Conservation (phyloP, 2,113 vertebrate species). For the Datnioides undecimradiatus region DNA sequence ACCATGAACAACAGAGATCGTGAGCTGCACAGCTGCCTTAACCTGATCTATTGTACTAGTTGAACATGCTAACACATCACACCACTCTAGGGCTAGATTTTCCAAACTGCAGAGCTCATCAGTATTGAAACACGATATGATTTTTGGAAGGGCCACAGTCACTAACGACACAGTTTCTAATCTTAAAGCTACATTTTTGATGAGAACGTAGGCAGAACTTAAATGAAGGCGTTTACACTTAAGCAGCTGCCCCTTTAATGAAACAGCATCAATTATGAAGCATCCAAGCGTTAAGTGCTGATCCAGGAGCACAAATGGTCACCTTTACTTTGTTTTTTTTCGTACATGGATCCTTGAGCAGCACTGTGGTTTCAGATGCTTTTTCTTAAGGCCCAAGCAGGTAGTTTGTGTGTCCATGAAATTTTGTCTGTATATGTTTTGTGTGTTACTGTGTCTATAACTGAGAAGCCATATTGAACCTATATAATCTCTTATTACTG, state of each 20-base stretch:
- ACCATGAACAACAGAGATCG: slow-evolving; percentile 40
- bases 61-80: slow-evolving; percentile 27
- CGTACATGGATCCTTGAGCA: slow-evolving; percentile 35
- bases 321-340: slow-evolving; percentile 9
- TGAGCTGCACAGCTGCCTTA: slow-evolving; percentile 78
- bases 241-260: slow-evolving; percentile 82
- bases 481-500: slow-evolving; percentile 63
- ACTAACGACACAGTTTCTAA: slow-evolving; percentile 9
- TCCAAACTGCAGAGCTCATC: background rate
- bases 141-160: slow-evolving; percentile 3
- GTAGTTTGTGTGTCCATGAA: slow-evolving; percentile 58
- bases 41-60: slow-evolving; percentile 54
- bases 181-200: slow-evolving; percentile 16
- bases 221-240: slow-evolving; percentile 67
- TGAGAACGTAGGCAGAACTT: slow-evolving; percentile 23
- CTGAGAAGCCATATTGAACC: slow-evolving; percentile 84
- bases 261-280: slow-evolving; percentile 41
- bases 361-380: slow-evolving; percentile 44
- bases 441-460: slow-evolving; percentile 69
- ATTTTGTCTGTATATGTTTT: slow-evolving; percentile 53
- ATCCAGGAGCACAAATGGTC: slow-evolving; percentile 41
- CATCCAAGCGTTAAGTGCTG: slow-evolving; percentile 42
- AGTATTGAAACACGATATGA: background rate
- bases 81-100: slow-evolving; percentile 50
- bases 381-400: slow-evolving; percentile 51